Conservation (phyloP, 2,888 invertebrate genomes). For the Psococerastis gibbosa region DNA sequence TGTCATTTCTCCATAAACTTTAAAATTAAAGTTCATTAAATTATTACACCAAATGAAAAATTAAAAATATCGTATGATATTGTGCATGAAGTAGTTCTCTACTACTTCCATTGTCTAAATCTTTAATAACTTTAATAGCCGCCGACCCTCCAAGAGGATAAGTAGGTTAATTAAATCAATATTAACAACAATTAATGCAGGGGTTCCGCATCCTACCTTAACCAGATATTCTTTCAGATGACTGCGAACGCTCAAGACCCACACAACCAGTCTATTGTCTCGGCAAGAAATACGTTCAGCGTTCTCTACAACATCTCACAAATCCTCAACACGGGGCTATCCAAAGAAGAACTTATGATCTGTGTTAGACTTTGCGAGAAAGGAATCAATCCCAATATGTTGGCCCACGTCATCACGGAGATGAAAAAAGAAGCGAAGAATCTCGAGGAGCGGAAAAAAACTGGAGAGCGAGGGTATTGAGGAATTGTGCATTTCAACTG, state of each 20-base stretch:
- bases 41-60: not conserved
- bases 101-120: not conserved
- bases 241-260: too few relatives aligned
- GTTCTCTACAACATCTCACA: constrained; percentile 6
- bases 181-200: not conserved
- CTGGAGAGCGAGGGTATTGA: constrained; percentile 5
- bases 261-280: too few relatives aligned
- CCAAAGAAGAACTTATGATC: constrained; percentile 8
- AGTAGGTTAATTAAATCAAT: not conserved
- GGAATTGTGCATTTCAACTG: too few relatives aligned
- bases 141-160: too few relatives aligned
- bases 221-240: too few relatives aligned
- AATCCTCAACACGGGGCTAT: constrained; percentile 1
- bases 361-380: constrained; percentile 6
- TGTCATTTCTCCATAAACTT: too few relatives aligned
- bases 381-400: constrained; percentile 7
- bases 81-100: too few relatives aligned
- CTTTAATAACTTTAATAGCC: not conserved
- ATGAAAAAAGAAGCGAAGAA: constrained; percentile 8
- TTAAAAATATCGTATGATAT: too few relatives aligned
- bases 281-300: not conserved
- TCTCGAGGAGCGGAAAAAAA: not conserved
- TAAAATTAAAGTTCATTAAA: too few relatives aligned
- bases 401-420: not conserved
- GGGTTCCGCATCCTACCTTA: too few relatives aligned